Evolutionary conservation across 2,113 vertebrate species (phyloP), one percentile per base, ranked within the genome.

Genomic region (Ptilonorhynchus violaceus): DNA sequence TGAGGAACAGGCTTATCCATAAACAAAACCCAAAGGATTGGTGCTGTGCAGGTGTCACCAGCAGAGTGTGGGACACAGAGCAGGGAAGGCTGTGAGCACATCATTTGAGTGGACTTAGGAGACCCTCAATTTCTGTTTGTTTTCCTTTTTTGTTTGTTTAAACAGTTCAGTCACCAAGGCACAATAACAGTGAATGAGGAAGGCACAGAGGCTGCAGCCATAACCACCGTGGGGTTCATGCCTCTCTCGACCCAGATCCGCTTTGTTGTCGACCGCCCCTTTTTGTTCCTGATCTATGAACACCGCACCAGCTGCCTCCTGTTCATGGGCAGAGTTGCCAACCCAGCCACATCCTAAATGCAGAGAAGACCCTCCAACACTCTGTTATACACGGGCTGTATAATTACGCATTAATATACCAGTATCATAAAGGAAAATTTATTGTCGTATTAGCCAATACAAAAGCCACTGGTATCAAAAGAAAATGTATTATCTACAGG

Each of bases 161-260:
- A 74, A 85, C 97, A 99, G 99, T 98, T 99, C 95, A 98, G 98
- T 33, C 99, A 99, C 90, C 99, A 99, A 97, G 98, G 99, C 77
- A 99, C 98, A 39, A 99, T 99, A 96, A 99, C 98, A 6, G 99
- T 99, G 96, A 99, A 99, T 0, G 99, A 99, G 89, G 99, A 99
- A 88, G 99, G 99, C 42, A 99, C 99, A 0, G 98, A 99, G 80
- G 99, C 99, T 6, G 99, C 98, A 6, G 96, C 99, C 3, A 96
- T 99, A 72, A 99, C 99, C 83, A 98, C 98, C 0, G 98, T 99
- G 14, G 99, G 99, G 49, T 99, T 99, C 97, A 99, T 99, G 99
- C 99, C 99, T 1, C 98, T 99, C 64, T 99, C 99, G 30, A 97
- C 99, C 46, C 99, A 99, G 97, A 99, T 98, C 58, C 99, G 98